Evolutionary conservation across 2,113 vertebrate genomes (phyloP).

Genomic region (Scomber japonicus): DNA sequence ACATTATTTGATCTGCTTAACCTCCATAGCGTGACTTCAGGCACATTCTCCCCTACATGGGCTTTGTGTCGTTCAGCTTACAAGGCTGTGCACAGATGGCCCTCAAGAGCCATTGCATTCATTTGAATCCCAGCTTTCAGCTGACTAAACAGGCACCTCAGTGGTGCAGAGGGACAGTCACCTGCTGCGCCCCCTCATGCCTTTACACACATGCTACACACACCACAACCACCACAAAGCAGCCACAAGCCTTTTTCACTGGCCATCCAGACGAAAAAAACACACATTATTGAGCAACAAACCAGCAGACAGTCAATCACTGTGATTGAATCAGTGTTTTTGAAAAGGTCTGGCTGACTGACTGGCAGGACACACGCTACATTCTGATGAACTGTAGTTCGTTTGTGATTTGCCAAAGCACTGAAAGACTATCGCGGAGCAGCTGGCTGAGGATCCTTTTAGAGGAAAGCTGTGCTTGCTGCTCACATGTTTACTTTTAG

Average conservation of each 20-base stretch:
- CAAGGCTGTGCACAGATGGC: slow-evolving; percentile 59
- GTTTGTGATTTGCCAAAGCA: slow-evolving; percentile 33
- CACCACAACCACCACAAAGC: slow-evolving; percentile 15
- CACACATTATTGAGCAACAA: slow-evolving; percentile 16
- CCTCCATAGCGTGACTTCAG: slow-evolving; percentile 27
- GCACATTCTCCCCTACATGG: slow-evolving; percentile 34
- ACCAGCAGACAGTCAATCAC: slow-evolving; percentile 29
- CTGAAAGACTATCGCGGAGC: slow-evolving; percentile 24
- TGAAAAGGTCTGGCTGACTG: slow-evolving; percentile 38
- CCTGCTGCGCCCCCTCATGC: slow-evolving; percentile 42
- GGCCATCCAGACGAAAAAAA: not conserved
- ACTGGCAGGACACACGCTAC: slow-evolving; percentile 20
- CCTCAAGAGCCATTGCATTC: slow-evolving; percentile 55
- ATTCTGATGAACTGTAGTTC: slow-evolving; percentile 23
- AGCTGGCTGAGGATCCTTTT: slow-evolving; percentile 37
- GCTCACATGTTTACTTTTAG: slow-evolving; percentile 69
- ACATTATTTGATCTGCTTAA: slow-evolving; percentile 28
- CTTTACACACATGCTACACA: slow-evolving; percentile 31
- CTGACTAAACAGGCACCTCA: slow-evolving; percentile 71
- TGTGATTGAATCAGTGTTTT: slow-evolving; percentile 42
- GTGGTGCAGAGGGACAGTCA: slow-evolving; percentile 55
- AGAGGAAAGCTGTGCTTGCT: slow-evolving; percentile 46
- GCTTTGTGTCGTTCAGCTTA: slow-evolving; percentile 50
- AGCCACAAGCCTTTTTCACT: slow-evolving; percentile 29
- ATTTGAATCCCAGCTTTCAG: slow-evolving; percentile 63